Evolutionary conservation across 2,113 vertebrate species (phyloP), one percentile per base, ranked within the genome.

Genomic region (Etheostoma spectabile): DNA sequence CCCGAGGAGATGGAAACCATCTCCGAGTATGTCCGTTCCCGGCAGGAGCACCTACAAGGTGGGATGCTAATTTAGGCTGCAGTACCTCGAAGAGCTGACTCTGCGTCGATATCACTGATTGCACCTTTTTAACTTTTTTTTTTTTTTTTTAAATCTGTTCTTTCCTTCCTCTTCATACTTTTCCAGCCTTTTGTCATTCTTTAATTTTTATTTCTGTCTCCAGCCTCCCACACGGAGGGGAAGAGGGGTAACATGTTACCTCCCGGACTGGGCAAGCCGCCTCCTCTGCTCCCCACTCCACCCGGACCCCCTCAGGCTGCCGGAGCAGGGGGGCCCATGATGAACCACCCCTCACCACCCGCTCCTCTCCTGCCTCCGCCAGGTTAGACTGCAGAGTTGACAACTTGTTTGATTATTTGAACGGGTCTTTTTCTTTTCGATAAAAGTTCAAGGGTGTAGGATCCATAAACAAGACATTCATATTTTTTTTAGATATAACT

Each of bases 41-140:
- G 94, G 57, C 95, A 92, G 90, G 89, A 93, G 63, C 88, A 93
- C 30, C 42, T 92, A 63, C 90, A 95, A 95, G 95, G 92, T 95
- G 80, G 86, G 71, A 30, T 6, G 4, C 60, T 8, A 3, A 48
- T 19, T 42, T 14, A 5, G 45, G 4, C 51, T 51, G 59, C 21
- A 19, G 71, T 4, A 6, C 16, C 64, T 46, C 2, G 3, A 38
- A 19, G n/a, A 53, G 21, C 49, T 27, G 6, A 6, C 6, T n/a
- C 55, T 53, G 51, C 27, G 53, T 57, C 53, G 14, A 7, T 21
- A 21, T 46, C 7, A 24, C 48, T 45, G 16, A 24, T 21, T 33
- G 14, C 46, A 12, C 14, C 52, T 66, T 59, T 52, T 30, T 30
- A 30, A 30, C 30, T 4, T 30, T 30, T 30, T 30, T 30, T 30